Evolutionary conservation across 2,797 vertebrate species (phyloP).

Genomic region (Myotis daubentonii): DNA sequence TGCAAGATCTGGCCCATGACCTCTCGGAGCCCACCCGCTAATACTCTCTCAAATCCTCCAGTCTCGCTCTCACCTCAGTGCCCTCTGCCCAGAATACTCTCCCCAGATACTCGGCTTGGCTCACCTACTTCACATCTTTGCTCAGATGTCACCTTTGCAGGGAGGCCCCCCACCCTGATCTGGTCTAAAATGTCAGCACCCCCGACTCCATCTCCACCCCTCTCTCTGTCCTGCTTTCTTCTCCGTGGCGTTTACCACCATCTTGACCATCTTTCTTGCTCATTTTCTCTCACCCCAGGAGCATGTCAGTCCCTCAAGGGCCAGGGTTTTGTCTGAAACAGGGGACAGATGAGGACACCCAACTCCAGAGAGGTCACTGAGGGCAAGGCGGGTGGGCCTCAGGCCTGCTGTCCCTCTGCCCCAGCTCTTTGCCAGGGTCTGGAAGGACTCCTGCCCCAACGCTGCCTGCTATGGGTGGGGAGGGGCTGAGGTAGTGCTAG

Average conservation of each 20-base stretch:
- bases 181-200: neutral
- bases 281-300: neutral
- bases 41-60: neutral
- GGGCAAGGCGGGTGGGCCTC: neutral
- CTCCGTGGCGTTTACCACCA: rapidly evolving
- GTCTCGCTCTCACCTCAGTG: neutral
- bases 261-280: neutral
- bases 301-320: neutral
- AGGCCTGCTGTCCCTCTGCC: neutral
- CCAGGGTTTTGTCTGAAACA: neutral
- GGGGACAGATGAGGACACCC: neutral
- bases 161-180: neutral
- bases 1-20: neutral
- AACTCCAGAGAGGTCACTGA: neutral
- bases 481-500: neutral
- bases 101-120: neutral
- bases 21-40: neutral
- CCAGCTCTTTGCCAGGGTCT: neutral
- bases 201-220: rapidly evolving
- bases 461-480: too few relatives aligned
- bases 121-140: neutral
- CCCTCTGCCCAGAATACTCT: neutral
- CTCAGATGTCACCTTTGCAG: neutral
- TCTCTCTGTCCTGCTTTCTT: neutral
- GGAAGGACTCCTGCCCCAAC: rapidly evolving